Conservation (phyloP, 2,113 vertebrate species). For the Cromileptes altivelis region DNA sequence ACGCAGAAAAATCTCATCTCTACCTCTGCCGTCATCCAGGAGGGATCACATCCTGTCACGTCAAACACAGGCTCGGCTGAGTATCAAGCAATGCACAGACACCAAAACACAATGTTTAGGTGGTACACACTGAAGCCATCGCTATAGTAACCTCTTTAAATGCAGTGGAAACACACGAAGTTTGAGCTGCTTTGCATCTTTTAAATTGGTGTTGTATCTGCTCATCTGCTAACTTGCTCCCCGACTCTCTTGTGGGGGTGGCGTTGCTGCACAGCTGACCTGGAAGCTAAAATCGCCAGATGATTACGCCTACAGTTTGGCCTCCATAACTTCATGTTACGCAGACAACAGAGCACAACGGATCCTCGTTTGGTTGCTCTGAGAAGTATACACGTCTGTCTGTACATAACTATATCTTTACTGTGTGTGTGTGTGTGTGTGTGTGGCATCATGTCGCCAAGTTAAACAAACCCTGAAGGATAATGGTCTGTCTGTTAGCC, state of each 20-base stretch:
- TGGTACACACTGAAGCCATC: not conserved
- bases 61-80: not conserved
- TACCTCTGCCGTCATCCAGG: not conserved
- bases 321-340: conserved; percentile 5
- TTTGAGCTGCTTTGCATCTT: not conserved
- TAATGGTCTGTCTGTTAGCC: not conserved
- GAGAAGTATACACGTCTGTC: not conserved
- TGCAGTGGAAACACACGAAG: not conserved
- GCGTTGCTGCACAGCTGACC: conserved; percentile 26
- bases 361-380: not conserved
- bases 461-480: conserved; percentile 10
- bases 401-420: not conserved
- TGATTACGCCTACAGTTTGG: conserved; percentile 9
- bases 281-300: conserved; percentile 8
- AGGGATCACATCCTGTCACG: not conserved
- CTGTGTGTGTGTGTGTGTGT: not conserved
- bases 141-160: not conserved
- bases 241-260: conserved; percentile 2
- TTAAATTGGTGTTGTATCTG: not conserved
- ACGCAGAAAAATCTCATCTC: conserved; percentile 3
- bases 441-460: not conserved
- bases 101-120: not conserved
- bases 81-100: not conserved
- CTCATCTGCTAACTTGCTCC: conserved; percentile 15
- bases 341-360: not conserved